A percentile compares a stretch with the other conserved stretches of the same genome.
Evolutionary conservation across 2,888 invertebrate genomes (phyloP).

Genomic region (Brachypalpus laphriformis): DNA sequence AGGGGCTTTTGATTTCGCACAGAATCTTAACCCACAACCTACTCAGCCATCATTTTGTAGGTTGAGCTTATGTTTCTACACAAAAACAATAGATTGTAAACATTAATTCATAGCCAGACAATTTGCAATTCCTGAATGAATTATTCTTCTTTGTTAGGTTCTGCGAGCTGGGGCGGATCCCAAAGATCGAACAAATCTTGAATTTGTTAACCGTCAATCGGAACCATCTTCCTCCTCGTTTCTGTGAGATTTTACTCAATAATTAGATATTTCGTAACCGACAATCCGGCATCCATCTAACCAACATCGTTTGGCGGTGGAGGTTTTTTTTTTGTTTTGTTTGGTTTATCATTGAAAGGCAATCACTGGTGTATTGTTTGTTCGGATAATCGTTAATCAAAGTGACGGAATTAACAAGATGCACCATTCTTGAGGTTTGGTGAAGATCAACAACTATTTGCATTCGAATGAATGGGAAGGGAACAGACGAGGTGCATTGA

Average conservation of each 20-base stretch:
- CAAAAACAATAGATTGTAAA: not conserved
- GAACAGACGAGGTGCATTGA: slow-evolving; percentile 17
- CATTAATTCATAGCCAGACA: slow-evolving; percentile 11
- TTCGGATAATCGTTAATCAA: slow-evolving; percentile 66
- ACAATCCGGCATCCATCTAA: not conserved
- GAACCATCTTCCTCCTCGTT: slow-evolving; percentile 23
- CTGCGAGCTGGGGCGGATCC: slow-evolving; percentile 30
- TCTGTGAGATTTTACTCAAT: slow-evolving; percentile 23
- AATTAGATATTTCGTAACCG: slow-evolving; percentile 58
- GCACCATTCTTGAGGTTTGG: slow-evolving; percentile 40
- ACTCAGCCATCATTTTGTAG: not conserved
- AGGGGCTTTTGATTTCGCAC: not conserved
- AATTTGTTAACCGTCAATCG: slow-evolving; percentile 58
- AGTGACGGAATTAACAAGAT: slow-evolving; percentile 66
- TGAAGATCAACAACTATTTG: slow-evolving; percentile 9
- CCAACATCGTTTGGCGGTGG: not conserved
- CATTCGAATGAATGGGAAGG: slow-evolving; percentile 46
- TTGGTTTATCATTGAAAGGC: slow-evolving; percentile 25
- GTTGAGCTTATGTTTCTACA: not conserved
- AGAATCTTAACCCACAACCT: not conserved
- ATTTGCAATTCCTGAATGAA: slow-evolving; percentile 11
- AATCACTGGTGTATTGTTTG: slow-evolving; percentile 49
- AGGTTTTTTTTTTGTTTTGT: not conserved
- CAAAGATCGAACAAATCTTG: slow-evolving; percentile 28
- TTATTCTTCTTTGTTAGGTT: slow-evolving; percentile 2